Percentiles rank a stretch among this genome's conserved stretches.
phyloP scores from a whole-genome alignment of 2,888 invertebrate species.

The Drosophila lutescens region DNA sequence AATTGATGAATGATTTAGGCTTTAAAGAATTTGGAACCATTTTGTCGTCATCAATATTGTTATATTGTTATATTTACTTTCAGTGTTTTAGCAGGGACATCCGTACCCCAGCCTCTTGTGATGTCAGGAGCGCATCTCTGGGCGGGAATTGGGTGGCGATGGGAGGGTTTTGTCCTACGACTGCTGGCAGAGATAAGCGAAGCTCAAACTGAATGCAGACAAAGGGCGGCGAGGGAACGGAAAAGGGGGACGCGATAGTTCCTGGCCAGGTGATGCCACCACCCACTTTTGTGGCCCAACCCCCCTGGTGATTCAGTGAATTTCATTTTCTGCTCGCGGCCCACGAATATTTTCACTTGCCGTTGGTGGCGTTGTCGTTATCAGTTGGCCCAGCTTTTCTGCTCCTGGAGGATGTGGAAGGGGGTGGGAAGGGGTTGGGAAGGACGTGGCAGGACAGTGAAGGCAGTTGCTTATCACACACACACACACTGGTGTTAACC shows the following conservation, averaged over 20 bases:
- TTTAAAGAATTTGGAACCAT: too few relatives aligned
- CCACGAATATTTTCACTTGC: constrained; percentile 74
- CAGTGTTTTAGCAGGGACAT: constrained; percentile 17
- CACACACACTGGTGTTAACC: constrained; percentile 42
- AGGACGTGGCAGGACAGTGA: constrained; percentile 55
- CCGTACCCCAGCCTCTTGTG: neutral
- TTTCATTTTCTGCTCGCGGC: constrained; percentile 53
- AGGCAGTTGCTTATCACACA: constrained; percentile 67
- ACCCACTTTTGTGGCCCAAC: constrained; percentile 8
- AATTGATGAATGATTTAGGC: too few relatives aligned
- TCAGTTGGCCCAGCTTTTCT: constrained; percentile 62
- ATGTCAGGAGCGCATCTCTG: constrained; percentile 46
- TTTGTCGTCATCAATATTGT: too few relatives aligned
- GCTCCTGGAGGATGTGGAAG: constrained; percentile 28
- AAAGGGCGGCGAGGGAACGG: constrained; percentile 4
- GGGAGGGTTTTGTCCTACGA: constrained; percentile 49
- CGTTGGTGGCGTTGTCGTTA: constrained; percentile 62
- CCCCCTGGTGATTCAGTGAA: constrained; percentile 33
- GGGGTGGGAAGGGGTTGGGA: constrained; percentile 5
- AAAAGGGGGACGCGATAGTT: constrained; percentile 26
- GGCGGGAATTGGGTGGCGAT: constrained; percentile 24
- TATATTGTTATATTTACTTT: neutral
- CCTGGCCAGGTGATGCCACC: constrained; percentile 37
- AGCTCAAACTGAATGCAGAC: constrained; percentile 63
- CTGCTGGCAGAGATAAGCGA: constrained; percentile 70